These are phyloP conservation scores for Lagorchestes hirsutus DNA, from an alignment of 2,797 vertebrate genomes.

Conservation along the genomic window DNA sequence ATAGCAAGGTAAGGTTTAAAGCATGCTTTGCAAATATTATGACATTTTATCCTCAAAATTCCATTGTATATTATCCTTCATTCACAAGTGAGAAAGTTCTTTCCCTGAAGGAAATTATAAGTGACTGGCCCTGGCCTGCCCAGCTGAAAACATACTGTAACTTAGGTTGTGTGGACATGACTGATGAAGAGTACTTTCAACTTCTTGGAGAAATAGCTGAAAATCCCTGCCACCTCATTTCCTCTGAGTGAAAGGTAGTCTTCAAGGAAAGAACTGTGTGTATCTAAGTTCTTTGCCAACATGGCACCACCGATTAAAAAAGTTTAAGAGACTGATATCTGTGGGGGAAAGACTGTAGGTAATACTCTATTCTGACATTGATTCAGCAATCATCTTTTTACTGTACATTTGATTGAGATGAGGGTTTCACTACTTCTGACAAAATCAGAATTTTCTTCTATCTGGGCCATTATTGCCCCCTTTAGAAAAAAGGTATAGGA, in stretches of 20 bases:
- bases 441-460: not conserved
- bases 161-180: not conserved
- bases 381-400: not conserved
- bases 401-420: not conserved
- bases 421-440: fast-evolving
- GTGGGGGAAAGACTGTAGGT: not conserved
- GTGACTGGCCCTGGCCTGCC: not conserved
- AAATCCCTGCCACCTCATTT: not conserved
- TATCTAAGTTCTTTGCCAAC: not conserved
- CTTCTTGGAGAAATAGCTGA: not conserved
- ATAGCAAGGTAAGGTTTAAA: not conserved
- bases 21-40: not conserved
- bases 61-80: not conserved
- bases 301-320: not conserved
- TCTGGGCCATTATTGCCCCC: not conserved
- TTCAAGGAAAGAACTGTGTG: not conserved
- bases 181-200: not conserved
- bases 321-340: not conserved
- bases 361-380: too few relatives aligned
- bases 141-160: not conserved
- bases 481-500: not conserved
- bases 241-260: not conserved
- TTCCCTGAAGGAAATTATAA: not conserved
- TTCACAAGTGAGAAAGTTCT: not conserved
- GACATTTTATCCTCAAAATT: not conserved